A percentile compares a stretch with the other conserved stretches of the same genome.
phyloP scores from a whole-genome alignment of 2,888 invertebrate genomes.

The Margaritifera margaritifera region DNA sequence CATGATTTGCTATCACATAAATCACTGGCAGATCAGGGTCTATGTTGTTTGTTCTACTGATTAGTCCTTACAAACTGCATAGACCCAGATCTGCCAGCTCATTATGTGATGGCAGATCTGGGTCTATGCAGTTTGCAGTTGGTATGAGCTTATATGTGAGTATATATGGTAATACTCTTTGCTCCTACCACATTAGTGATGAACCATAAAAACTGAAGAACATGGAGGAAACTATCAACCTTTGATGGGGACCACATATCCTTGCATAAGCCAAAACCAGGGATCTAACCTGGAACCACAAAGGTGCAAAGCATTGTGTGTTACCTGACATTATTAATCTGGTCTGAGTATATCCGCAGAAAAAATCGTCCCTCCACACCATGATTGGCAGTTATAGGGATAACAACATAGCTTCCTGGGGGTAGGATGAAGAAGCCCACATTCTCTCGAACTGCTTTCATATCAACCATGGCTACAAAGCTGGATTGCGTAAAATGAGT shows the following conservation, averaged over 20 bases:
- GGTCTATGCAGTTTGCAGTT: no score
- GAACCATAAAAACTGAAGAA: not conserved
- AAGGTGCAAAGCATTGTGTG: not conserved
- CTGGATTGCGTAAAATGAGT: slow-evolving; percentile 26
- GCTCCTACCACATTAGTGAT: no score
- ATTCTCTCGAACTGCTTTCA: slow-evolving; percentile 35
- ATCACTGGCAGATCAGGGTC: no score
- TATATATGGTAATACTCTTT: no score
- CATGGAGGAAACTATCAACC: not conserved
- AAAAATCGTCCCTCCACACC: slow-evolving; percentile 40
- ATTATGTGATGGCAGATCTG: no score
- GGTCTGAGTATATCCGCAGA: slow-evolving; percentile 35
- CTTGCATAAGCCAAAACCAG: not conserved
- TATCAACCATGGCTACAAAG: slow-evolving; percentile 29
- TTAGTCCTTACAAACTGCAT: no score
- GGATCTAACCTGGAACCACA: not conserved
- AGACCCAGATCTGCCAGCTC: no score
- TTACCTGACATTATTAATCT: not conserved
- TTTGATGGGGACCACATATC: not conserved
- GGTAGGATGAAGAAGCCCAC: slow-evolving; percentile 40
- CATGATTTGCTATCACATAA: no score
- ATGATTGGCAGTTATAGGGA: slow-evolving; percentile 35
- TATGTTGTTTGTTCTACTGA: no score
- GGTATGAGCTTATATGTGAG: no score
- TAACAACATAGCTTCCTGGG: slow-evolving; percentile 39